Conservation (phyloP, 2,888 invertebrate species). For the Selenia dentaria region DNA sequence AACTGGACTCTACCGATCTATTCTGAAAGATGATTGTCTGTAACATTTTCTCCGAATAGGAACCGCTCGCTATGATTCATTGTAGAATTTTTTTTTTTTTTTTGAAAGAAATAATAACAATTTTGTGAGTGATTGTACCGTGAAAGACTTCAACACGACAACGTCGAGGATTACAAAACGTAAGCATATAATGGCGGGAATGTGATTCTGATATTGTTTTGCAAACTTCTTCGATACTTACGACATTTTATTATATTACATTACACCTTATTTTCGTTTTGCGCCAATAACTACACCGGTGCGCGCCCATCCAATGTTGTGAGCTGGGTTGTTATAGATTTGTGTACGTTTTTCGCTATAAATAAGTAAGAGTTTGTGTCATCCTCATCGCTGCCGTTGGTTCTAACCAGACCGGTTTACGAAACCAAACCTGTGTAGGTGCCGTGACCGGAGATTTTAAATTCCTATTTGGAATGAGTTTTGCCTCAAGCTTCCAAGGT, state of each 20-base stretch:
- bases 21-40: constrained; percentile 67
- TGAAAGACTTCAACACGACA: constrained; percentile 34
- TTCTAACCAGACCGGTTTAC: constrained; percentile 68
- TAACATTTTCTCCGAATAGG: constrained; percentile 57
- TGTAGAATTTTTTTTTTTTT: too few species aligned
- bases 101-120: constrained; percentile 59
- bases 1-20: constrained; percentile 74
- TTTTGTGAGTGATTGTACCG: constrained; percentile 53
- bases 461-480: constrained; percentile 60
- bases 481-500: constrained; percentile 28
- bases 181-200: constrained; percentile 57
- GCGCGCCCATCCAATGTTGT: constrained; percentile 31
- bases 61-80: constrained; percentile 76
- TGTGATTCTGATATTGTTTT: constrained; percentile 37
- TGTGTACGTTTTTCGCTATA: constrained; percentile 78
- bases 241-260: constrained; percentile 36
- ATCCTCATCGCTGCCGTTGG: constrained; percentile 64
- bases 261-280: constrained; percentile 29
- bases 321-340: constrained; percentile 71
- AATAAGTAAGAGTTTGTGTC: constrained; percentile 79
- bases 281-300: constrained; percentile 41
- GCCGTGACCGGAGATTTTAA: constrained; percentile 57
- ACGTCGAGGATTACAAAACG: constrained; percentile 38
- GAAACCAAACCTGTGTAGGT: constrained; percentile 67
- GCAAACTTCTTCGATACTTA: constrained; percentile 40